Evolutionary conservation across 92 coral and sea anemone genomes (phyloP).

Genomic region (Umimayanthus chanpuru): DNA sequence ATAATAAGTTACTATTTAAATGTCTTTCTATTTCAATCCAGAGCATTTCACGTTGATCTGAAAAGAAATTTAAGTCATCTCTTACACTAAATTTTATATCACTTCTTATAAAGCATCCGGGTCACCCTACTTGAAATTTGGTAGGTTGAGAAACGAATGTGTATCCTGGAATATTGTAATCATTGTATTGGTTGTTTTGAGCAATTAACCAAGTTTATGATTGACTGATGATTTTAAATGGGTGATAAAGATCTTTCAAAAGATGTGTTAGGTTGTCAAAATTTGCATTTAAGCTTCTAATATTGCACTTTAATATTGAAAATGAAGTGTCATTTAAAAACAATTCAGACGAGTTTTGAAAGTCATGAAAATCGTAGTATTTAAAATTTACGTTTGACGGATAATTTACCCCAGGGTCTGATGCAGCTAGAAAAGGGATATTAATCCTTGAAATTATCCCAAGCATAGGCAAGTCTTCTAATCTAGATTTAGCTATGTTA

Average conservation of each 20-base stretch:
- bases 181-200: constrained; percentile 3
- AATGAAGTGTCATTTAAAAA: constrained; percentile 26
- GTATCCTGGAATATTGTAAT: constrained; percentile 48
- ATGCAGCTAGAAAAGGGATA: constrained; percentile 30
- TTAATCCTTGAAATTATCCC: constrained; percentile 26
- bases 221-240: constrained; percentile 54
- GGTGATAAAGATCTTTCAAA: constrained; percentile 43
- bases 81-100: constrained; percentile 33
- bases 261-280: constrained; percentile 47
- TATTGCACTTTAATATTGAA: constrained; percentile 56
- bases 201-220: constrained; percentile 56
- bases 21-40: constrained; percentile 40
- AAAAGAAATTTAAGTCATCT: constrained; percentile 30
- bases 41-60: constrained; percentile 40
- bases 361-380: constrained; percentile 21
- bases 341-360: constrained; percentile 33
- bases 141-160: constrained; percentile 57
- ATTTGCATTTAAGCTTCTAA: constrained; percentile 58
- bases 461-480: constrained; percentile 37
- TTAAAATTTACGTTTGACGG: constrained; percentile 40
- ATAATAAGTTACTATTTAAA: constrained; percentile 27
- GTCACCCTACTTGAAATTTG: constrained; percentile 55
- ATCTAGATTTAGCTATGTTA: too few relatives aligned
- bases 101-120: constrained; percentile 52
- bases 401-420: constrained; percentile 40